Evolutionary conservation across 1,140 invertebrate genomes (phyloP).

Genomic region (Nasonia vitripennis): DNA sequence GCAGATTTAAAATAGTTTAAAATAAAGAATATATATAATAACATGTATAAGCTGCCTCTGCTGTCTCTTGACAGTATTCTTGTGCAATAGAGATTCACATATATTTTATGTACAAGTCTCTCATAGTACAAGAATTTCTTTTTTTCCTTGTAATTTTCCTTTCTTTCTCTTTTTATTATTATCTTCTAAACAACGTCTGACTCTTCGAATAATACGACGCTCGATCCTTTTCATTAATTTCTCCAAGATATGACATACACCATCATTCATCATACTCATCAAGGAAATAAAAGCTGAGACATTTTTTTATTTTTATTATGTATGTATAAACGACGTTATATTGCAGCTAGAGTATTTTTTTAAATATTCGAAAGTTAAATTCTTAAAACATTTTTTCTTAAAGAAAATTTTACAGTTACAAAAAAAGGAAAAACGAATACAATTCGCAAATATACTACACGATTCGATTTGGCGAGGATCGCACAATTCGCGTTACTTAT

Average conservation of each 20-base stretch:
- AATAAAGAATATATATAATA: slow-evolving; percentile 51
- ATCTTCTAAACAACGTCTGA: slow-evolving; percentile 37
- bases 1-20: slow-evolving; percentile 45
- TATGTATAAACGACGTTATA: slow-evolving; percentile 40
- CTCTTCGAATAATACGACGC: slow-evolving; percentile 32
- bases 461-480: slow-evolving; percentile 44
- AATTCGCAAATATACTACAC: slow-evolving; percentile 46
- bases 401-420: slow-evolving; percentile 22
- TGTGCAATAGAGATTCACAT: slow-evolving; percentile 49
- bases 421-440: slow-evolving; percentile 32
- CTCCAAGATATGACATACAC: slow-evolving; percentile 23
- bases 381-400: slow-evolving; percentile 16
- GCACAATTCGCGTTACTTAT: slow-evolving; percentile 45
- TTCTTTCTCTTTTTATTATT: slow-evolving; percentile 22
- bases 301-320: slow-evolving; percentile 38
- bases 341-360: slow-evolving; percentile 46
- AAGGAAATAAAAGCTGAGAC: slow-evolving; percentile 41
- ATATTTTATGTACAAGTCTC: slow-evolving; percentile 51
- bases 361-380: slow-evolving; percentile 35
- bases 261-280: slow-evolving; percentile 11
- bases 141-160: slow-evolving; percentile 26
- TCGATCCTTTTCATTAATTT: slow-evolving; percentile 29
- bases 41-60: slow-evolving; percentile 47
- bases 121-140: slow-evolving; percentile 43
- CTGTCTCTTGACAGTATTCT: slow-evolving; percentile 39